Base-by-base conservation (phyloP, 2,888 invertebrate species). In the Drosophila eohydei region DNA sequence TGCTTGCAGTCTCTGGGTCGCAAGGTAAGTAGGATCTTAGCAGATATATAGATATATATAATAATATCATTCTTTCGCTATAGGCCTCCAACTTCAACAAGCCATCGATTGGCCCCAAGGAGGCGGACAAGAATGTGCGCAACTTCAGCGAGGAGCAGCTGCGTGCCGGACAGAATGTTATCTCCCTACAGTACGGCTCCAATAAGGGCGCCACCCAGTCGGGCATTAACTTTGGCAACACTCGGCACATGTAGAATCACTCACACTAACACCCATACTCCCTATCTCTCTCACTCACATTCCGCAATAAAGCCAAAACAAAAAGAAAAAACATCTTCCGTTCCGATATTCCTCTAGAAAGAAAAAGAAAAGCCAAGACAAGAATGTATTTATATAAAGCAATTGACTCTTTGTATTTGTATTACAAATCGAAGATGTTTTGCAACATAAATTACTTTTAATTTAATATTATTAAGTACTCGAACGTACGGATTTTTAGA, bases 191-290 rank as follows among this genome's bases (percentile, higher is more conserved):
- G 93, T 98, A 98, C 93, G 99, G 99, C 69, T 97, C 97, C 90
- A 99, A 99, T 95, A 99, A 99, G 93, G 99, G 99, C 34, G 99
- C 99, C 88, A 98, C 94, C 92, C 98, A 98, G 93, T 97, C 97
- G 80, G 99, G 99, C 66, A 97, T 98, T 92, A 99, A 97, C 93
- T 98, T 99, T 90, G 99, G 99, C 85, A 98, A 98, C 94, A 98
- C 98, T 90, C 95, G 98, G 93, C 98, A 99, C 94, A 98, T 98
- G 98, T 98, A 96, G 96, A 94, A 57, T 56, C 46, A 28, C 48
- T 21, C 58, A 54, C 58, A 28, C 48, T 21, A 57, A 54, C 58
- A 56, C 34, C 21, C 48, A 58, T 14, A 41, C 46, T 16, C 46
- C 62, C 30, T 51, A 40, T 38, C 34, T 32, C 40, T 36, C 63